A percentile compares a stretch with the other conserved stretches of the same genome.
Evolutionary conservation across 2,113 vertebrate genomes (phyloP).

Genomic region (Anas platyrhynchos): DNA sequence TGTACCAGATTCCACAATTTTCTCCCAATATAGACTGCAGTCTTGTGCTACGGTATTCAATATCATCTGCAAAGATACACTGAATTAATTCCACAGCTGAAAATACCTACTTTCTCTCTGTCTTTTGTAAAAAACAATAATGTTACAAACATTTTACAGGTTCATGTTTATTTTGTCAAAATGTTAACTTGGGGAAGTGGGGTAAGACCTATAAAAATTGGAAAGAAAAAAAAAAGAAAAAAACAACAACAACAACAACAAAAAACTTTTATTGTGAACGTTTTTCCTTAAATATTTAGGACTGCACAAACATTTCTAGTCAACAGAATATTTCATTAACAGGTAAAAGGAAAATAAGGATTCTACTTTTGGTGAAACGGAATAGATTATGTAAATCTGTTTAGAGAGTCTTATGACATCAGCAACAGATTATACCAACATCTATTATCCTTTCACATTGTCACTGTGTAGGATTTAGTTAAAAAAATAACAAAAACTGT

Average conservation of each 20-base stretch:
- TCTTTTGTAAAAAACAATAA: not conserved
- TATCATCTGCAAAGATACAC: not conserved
- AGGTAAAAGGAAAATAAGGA: not conserved
- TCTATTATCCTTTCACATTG: not conserved
- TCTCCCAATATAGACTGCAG: not conserved
- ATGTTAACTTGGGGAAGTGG: accelerated
- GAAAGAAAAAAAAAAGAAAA: not conserved
- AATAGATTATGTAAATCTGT: not conserved
- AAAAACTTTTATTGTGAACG: not conserved
- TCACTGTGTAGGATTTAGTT: not conserved
- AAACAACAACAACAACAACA: too few species aligned
- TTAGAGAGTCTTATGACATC: not conserved
- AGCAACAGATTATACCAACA: not conserved
- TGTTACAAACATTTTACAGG: not conserved
- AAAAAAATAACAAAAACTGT: not conserved
- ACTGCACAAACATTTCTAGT: not conserved
- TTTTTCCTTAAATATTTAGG: not conserved
- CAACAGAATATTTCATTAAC: not conserved
- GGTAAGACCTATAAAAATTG: not conserved
- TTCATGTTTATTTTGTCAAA: not conserved
- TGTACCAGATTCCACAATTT: not conserved
- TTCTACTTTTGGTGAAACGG: not conserved
- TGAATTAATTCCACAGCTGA: not conserved
- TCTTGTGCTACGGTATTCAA: not conserved
- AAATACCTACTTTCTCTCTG: not conserved